Evolutionary conservation across 2,797 vertebrate species (phyloP).

Genomic region (Gymnopithys bicolor): DNA sequence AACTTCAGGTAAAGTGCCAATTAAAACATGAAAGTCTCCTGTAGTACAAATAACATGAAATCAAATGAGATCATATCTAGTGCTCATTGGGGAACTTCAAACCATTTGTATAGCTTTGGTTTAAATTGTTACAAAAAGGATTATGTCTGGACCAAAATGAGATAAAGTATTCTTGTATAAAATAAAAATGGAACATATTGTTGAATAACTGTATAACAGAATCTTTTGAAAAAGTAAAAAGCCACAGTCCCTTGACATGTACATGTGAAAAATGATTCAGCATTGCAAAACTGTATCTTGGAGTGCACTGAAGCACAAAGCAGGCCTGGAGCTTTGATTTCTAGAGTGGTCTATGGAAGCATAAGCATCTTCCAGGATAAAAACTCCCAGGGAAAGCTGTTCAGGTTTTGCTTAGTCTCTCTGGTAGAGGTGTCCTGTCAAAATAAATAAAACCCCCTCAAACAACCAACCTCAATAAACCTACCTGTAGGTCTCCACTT

Average conservation of each 20-base stretch:
- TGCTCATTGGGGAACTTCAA: not conserved
- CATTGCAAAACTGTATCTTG: not conserved
- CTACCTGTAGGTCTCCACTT: not conserved
- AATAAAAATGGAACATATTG: not conserved
- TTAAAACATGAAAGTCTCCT: not conserved
- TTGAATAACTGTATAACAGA: not conserved
- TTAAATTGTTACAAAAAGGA: not conserved
- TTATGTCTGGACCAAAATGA: not conserved
- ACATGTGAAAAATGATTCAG: not conserved
- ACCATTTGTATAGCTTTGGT: not conserved
- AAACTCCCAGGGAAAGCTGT: not conserved
- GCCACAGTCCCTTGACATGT: not conserved
- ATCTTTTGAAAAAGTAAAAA: not conserved
- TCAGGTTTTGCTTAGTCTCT: not conserved
- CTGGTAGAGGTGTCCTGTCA: not conserved
- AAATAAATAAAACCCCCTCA: not conserved
- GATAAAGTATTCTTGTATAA: not conserved
- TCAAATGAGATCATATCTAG: not conserved
- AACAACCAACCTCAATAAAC: not conserved
- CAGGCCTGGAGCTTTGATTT: not conserved
- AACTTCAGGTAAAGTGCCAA: not conserved
- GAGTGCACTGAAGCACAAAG: not conserved
- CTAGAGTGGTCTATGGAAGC: not conserved
- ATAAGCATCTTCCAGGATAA: not conserved
- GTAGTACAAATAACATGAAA: accelerated